Evolutionary conservation across 2,888 invertebrate genomes (phyloP), one percentile per base, ranked within the genome.

Genomic region (Iselma pallidipennis): DNA sequence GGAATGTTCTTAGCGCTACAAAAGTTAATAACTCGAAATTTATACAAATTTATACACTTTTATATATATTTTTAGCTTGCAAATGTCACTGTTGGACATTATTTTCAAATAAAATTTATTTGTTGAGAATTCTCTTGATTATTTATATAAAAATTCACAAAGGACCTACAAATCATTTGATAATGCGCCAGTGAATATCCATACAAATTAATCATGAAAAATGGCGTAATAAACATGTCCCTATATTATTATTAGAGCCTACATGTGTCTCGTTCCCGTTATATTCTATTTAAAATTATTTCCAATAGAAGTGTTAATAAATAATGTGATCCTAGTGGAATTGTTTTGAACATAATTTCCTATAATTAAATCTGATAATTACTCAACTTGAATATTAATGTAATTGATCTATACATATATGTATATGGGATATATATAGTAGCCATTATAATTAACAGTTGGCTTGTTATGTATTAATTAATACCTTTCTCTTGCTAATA

Each of bases 401-500:
- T 70, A 69, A 71, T 71, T 71, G 68, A 75, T 74, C 74, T 71
- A 72, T 73, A 69, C 69, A 72, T 66, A 71, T 67, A 67, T 68
- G 29, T 19, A 45, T 6, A n/a, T n/a, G n/a, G n/a, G n/a, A n/a
- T n/a, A n/a, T n/a, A n/a, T n/a, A n/a, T n/a, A n/a, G n/a, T n/a
- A 45, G 10, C 1, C 19, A 67, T 60, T 63, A 71, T 76, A 76
- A 76, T 77, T 77, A 78, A 76, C 76, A 70, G 61, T 61, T 71
- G 73, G 74, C 76, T 75, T 74, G 77, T 76, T 78, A 77, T 73
- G 73, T 75, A 76, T 77, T 77, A 78, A 78, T 78, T 76, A 77
- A 74, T 77, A 76, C 76, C 76, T 74, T 74, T 77, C 74, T 74
- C 74, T 70, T 64, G 65, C n/a, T 73, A 75, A 74, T 74, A 70